A percentile compares a stretch with the other conserved stretches of the same genome.
These are phyloP conservation scores for Contarinia nasturtii DNA, from an alignment of 1,140 invertebrate genomes.

Conservation along the genomic window DNA sequence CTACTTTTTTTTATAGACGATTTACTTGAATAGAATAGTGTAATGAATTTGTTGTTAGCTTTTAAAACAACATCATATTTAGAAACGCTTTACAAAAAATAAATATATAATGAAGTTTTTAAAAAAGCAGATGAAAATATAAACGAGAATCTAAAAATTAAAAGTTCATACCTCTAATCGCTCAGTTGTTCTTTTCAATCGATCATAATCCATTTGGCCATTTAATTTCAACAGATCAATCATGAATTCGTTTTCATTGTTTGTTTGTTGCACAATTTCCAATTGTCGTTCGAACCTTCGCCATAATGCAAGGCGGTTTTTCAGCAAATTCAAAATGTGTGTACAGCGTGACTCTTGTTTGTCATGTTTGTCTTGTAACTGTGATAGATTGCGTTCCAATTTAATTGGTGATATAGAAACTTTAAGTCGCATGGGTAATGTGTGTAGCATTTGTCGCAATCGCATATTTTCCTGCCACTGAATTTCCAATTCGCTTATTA, in stretches of 20 bases:
- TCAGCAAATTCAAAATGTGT: slow-evolving; percentile 38
- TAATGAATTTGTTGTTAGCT: too few species aligned
- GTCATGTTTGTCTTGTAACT: slow-evolving; percentile 48
- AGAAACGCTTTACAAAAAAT: background rate
- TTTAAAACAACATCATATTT: background rate
- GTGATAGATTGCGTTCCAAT: slow-evolving; percentile 52
- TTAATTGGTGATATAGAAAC: slow-evolving; percentile 52
- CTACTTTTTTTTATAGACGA: too few species aligned
- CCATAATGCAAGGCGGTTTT: slow-evolving; percentile 47
- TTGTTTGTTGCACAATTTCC: slow-evolving; percentile 55
- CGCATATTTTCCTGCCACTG: slow-evolving; percentile 59
- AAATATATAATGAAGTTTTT: background rate
- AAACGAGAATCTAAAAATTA: too few species aligned
- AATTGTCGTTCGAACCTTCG: slow-evolving; percentile 50
- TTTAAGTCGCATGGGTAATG: slow-evolving; percentile 45
- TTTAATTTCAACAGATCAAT: slow-evolving; percentile 62
- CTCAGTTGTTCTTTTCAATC: slow-evolving; percentile 58
- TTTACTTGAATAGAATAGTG: too few species aligned
- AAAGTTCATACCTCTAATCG: slow-evolving; percentile 44
- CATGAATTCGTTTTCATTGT: slow-evolving; percentile 68
- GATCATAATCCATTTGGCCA: slow-evolving; percentile 60
- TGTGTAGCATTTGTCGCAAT: slow-evolving; percentile 51
- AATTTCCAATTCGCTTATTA: slow-evolving; percentile 35
- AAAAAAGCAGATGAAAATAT: too few species aligned
- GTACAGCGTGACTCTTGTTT: slow-evolving; percentile 45